These are phyloP conservation scores for Mechanitis messenoides DNA, from an alignment of 2,888 invertebrate genomes.

Conservation along the genomic window DNA sequence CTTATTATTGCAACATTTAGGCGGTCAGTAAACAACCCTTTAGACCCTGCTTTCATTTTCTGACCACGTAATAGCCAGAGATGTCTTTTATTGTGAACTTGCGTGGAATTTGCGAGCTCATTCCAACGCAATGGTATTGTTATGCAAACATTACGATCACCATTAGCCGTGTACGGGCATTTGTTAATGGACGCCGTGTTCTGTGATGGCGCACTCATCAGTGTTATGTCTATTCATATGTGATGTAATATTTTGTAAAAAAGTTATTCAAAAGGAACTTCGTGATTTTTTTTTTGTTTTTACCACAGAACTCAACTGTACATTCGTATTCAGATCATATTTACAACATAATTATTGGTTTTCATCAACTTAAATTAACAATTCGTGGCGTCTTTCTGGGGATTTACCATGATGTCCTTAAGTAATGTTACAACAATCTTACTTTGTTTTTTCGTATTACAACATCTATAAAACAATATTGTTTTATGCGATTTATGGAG, in stretches of 20 bases:
- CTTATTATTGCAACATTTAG: too few species aligned
- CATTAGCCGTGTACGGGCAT: conserved; percentile 17
- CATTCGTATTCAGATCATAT: too few species aligned
- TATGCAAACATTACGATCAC: conserved; percentile 16
- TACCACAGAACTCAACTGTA: too few species aligned
- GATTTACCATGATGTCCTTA: too few species aligned
- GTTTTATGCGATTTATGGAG: not conserved
- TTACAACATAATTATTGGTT: too few species aligned
- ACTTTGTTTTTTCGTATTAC: too few species aligned
- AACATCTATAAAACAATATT: not conserved
- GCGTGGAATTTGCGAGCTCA: conserved; percentile 17
- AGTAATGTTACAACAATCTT: too few species aligned
- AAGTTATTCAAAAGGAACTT: too few species aligned
- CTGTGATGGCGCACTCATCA: conserved; percentile 12
- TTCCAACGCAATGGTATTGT: conserved; percentile 19
- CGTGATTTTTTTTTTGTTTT: too few species aligned
- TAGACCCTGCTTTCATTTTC: not conserved
- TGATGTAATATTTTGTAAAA: conserved; percentile 7
- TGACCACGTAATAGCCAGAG: conserved; percentile 1
- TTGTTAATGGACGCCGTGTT: conserved; percentile 16
- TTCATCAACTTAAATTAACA: too few species aligned
- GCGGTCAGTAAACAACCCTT: not conserved
- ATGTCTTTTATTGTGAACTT: conserved; percentile 14
- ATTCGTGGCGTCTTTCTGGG: too few species aligned
- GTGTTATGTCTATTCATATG: not conserved